These are phyloP conservation scores for Leptestheria dahalacensis DNA, from an alignment of 1,140 invertebrate species.

Conservation along the genomic window DNA sequence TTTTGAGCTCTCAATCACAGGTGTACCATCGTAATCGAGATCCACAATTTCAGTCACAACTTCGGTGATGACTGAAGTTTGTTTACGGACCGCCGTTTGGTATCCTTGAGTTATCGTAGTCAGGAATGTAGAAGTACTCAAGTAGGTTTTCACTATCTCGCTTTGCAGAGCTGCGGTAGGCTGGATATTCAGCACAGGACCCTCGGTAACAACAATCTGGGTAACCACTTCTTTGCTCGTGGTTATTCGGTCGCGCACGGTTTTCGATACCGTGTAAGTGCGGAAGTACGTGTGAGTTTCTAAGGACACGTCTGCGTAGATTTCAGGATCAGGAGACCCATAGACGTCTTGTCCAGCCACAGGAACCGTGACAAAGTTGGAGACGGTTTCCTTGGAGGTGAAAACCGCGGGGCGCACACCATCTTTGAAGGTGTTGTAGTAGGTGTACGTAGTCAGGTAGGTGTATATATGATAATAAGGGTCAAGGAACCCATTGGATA, in stretches of 20 bases:
- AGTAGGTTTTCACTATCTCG: slow-evolving; percentile 25
- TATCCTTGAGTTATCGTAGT: neutral
- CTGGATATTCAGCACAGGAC: slow-evolving; percentile 18
- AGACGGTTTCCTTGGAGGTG: slow-evolving; percentile 46
- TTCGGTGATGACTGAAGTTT: neutral
- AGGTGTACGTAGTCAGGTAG: slow-evolving; percentile 53
- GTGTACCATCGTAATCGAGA: neutral
- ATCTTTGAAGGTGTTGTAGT: slow-evolving; percentile 44
- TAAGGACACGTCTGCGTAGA: slow-evolving; percentile 23
- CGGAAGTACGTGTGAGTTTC: slow-evolving; percentile 57
- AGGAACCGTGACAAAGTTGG: slow-evolving; percentile 50
- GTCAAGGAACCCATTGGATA: slow-evolving; percentile 36
- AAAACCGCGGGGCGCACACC: slow-evolving; percentile 42
- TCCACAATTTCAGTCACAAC: neutral
- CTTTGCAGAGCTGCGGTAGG: slow-evolving; percentile 1
- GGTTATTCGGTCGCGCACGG: slow-evolving; percentile 40
- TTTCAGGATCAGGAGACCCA: slow-evolving; percentile 29
- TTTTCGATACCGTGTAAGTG: slow-evolving; percentile 45
- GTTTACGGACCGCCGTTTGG: neutral
- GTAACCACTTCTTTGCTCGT: slow-evolving; percentile 45
- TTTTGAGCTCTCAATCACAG: slow-evolving; percentile 11
- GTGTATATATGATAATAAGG: slow-evolving; percentile 22
- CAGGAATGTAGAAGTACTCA: neutral
- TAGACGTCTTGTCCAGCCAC: slow-evolving; percentile 29
- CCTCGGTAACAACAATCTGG: slow-evolving; percentile 36